Base-by-base conservation (phyloP, 2,797 vertebrate species). In the Lophotriccus pileatus region DNA sequence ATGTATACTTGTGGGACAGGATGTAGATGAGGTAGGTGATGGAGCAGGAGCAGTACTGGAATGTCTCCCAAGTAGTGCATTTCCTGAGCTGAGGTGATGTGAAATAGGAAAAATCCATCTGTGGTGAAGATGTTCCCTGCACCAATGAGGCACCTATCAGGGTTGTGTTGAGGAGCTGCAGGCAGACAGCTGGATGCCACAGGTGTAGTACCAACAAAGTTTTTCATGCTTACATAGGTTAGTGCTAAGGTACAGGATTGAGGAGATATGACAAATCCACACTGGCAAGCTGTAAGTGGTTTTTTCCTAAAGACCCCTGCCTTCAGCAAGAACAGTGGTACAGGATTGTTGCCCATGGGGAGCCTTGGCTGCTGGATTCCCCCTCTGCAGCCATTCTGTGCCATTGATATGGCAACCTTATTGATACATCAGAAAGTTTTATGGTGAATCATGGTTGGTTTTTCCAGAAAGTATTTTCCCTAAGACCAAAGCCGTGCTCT, bases 81-180 rank as follows among this genome's bases (percentile, higher is more conserved):
- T 32, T 87, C 34, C 36, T 47, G 43, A 77, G 41, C 28, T 79
- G 59, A 93, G 30, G 15, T 70, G 56, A 60, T 68, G 15, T 74
- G 46, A 85, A 92, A 63, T 19, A 80, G 43, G 53, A 70, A 53
- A 50, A 81, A 46, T 20, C 21, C 11, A 9, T 39, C 41, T 4
- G 0, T 46, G 37, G 17, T 46, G 75, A 85, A 88, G 56, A 32
- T 0, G 0, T 53, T 84, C 12, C 63, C 44, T 52, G 30, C 11
- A 20, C 15, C 24, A 46, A 0, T 1, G 6, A 74, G 37, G 22
- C 36, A 36, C 25, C 3, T 15, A 6, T 80, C 52, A 37, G 0
- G 2, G 10, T 67, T 76, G 7, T 20, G 13, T 43, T n/a, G 37
- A 66, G 55, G 43, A 72, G 24, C 30, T 76, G 50, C 39, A 39